Evolutionary conservation across 2,113 vertebrate genomes (phyloP).

Genomic region (Rhabdomys dilectus): DNA sequence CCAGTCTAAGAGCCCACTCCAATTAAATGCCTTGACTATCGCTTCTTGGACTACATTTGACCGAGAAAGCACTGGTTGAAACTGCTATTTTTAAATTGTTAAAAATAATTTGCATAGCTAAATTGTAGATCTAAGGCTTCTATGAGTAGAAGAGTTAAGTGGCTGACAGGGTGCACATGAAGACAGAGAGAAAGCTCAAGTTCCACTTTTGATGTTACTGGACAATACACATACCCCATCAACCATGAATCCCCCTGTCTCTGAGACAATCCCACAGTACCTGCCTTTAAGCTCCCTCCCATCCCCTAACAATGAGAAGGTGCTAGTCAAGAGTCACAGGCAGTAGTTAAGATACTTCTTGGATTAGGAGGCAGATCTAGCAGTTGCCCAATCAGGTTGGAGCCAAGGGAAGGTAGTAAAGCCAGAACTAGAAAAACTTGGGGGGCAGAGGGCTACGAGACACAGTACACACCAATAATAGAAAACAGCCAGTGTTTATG

Average conservation of each 20-base stretch:
- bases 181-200: constrained; percentile 85
- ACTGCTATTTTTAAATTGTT: constrained; percentile 86
- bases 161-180: constrained; percentile 84
- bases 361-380: constrained; percentile 36
- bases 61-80: constrained; percentile 90
- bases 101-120: constrained; percentile 91
- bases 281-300: constrained; percentile 2
- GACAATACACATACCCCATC: constrained; percentile 21
- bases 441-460: background rate
- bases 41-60: constrained; percentile 86
- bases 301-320: constrained; percentile 15
- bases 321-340: constrained; percentile 50
- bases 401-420: background rate
- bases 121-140: constrained; percentile 91
- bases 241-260: constrained; percentile 28
- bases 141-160: constrained; percentile 86
- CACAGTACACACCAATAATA: background rate
- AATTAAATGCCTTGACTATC: constrained; percentile 84
- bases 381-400: background rate
- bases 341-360: background rate
- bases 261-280: constrained; percentile 46
- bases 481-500: constrained; percentile 61
- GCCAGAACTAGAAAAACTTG: background rate
- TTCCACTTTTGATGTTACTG: constrained; percentile 78
- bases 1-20: constrained; percentile 37